These are phyloP conservation scores for Dromaius novaehollandiae DNA, from an alignment of 2,113 vertebrate species.

Conservation along the genomic window DNA sequence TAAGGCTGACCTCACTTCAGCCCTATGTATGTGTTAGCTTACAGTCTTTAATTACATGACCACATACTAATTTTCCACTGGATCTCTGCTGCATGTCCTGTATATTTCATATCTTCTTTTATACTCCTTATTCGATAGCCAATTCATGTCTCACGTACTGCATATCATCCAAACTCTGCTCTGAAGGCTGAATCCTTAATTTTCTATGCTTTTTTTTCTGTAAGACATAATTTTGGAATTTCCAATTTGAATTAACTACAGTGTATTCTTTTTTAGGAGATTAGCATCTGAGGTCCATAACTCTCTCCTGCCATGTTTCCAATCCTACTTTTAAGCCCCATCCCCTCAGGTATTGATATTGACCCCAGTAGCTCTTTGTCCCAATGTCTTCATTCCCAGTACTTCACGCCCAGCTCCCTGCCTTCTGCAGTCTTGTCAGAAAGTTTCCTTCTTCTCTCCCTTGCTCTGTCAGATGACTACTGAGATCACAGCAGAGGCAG, in stretches of 20 bases:
- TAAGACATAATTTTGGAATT: not conserved
- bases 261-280: not conserved
- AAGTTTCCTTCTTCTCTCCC: not conserved
- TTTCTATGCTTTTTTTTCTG: not conserved
- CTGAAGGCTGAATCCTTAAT: not conserved
- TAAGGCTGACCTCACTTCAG: not conserved
- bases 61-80: not conserved
- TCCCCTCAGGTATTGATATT: not conserved
- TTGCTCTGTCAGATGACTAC: not conserved
- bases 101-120: not conserved
- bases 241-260: not conserved
- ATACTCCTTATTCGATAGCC: not conserved
- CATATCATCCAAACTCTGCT: not conserved
- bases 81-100: not conserved
- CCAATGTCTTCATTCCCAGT: not conserved
- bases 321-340: not conserved
- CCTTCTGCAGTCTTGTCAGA: not conserved
- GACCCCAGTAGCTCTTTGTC: not conserved
- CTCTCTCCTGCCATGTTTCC: not conserved
- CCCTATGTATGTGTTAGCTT: not conserved
- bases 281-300: not conserved
- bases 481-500: not conserved
- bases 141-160: not conserved
- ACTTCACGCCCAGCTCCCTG: not conserved
- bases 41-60: not conserved